A percentile compares a stretch with the other conserved stretches of the same genome.
phyloP scores from a whole-genome alignment of 2,113 vertebrate species.

The Syrrhaptes paradoxus region DNA sequence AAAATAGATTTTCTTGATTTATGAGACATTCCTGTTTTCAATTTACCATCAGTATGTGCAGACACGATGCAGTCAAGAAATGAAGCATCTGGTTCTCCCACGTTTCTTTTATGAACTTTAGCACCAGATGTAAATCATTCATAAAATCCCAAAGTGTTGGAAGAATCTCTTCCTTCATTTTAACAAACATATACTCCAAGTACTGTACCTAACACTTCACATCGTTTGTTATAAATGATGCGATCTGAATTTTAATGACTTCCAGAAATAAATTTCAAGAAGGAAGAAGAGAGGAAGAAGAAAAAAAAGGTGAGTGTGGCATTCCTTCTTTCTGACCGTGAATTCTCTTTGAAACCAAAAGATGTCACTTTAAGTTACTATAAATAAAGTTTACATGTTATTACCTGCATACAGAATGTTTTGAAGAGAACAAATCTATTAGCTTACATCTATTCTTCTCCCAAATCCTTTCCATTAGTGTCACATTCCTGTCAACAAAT shows the following conservation, averaged over 20 bases:
- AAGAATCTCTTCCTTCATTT: conserved; percentile 70
- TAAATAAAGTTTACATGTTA: conserved; percentile 24
- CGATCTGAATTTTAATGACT: conserved; percentile 71
- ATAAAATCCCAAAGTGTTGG: conserved; percentile 75
- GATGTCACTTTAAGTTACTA: conserved; percentile 17
- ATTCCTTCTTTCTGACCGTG: neutral
- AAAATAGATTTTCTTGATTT: conserved; percentile 77
- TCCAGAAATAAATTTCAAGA: conserved; percentile 59
- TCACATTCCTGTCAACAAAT: conserved; percentile 39
- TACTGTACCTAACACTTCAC: conserved; percentile 62
- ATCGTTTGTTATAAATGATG: conserved; percentile 69
- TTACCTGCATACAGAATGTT: neutral
- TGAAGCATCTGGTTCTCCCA: conserved; percentile 79
- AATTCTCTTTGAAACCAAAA: conserved; percentile 52
- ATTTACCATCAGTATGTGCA: conserved; percentile 78
- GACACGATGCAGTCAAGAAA: conserved; percentile 70
- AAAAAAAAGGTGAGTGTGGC: conserved; percentile 30
- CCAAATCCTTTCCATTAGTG: conserved; percentile 53
- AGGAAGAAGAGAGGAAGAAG: neutral
- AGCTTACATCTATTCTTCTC: conserved; percentile 30
- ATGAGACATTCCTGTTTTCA: conserved; percentile 73
- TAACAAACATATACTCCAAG: conserved; percentile 70
- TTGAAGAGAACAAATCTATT: conserved; percentile 9
- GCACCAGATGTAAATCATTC: conserved; percentile 84
- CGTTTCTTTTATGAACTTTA: conserved; percentile 80